Evolutionary conservation across 2,888 invertebrate genomes (phyloP).

Genomic region (Hyalella azteca): DNA sequence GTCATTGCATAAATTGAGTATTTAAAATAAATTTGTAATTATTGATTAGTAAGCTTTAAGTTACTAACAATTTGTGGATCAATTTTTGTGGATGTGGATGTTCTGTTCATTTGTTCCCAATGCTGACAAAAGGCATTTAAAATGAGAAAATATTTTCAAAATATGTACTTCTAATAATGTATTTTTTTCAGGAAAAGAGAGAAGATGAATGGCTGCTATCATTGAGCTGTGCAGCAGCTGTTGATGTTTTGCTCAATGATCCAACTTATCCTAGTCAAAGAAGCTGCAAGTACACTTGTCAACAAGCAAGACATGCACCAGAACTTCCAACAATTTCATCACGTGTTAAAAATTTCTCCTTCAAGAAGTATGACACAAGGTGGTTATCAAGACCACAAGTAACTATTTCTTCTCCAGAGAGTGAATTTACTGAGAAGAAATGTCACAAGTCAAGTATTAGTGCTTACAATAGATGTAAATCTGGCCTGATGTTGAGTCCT

Average conservation of each 20-base stretch:
- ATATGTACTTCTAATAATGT: no score
- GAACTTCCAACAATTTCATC: background rate
- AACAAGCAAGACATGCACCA: background rate
- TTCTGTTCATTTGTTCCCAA: no score
- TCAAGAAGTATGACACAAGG: no score
- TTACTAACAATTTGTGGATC: no score
- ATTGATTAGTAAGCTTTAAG: no score
- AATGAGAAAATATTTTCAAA: no score
- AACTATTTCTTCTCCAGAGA: background rate
- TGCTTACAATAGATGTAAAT: background rate
- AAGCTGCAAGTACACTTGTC: background rate
- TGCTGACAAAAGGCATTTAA: no score
- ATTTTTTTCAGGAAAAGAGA: constrained; percentile 19
- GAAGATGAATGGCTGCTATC: constrained; percentile 22
- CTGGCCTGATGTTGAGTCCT: constrained; percentile 22
- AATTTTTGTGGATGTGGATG: no score
- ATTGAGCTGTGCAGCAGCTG: constrained; percentile 7
- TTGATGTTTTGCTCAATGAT: constrained; percentile 25
- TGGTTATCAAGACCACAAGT: no score
- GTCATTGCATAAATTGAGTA: no score
- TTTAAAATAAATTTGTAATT: no score
- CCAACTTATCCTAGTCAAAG: background rate
- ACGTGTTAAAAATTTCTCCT: background rate
- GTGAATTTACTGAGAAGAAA: background rate
- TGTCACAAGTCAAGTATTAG: background rate